Base-by-base conservation (phyloP, 1,140 invertebrate genomes). In the Dufourea novaeangliae region DNA sequence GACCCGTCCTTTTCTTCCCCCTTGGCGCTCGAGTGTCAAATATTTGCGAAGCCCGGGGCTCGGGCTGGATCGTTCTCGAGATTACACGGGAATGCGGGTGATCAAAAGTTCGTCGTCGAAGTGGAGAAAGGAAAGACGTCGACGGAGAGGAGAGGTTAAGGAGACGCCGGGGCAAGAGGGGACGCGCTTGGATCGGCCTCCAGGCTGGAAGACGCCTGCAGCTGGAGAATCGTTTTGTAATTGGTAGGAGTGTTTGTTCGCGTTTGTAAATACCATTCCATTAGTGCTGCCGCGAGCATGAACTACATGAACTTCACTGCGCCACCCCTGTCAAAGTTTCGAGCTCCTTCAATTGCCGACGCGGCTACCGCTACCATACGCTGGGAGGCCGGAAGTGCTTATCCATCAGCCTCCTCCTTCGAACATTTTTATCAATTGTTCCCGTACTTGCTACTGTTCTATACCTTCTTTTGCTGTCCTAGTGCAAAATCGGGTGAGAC, bases 41-140 rank as follows among this genome's bases (percentile, higher is more conserved):
- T 89, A 89, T 89, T 89, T 89, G 81, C 80, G 10, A 64, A 69
- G 66, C 59, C 59, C 72, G n/a, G 67, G 68, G 57, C 68, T 54
- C 67, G 67, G n/a, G 56, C 67, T 34, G 61, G 72, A 84, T 83
- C 78, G 64, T 80, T 54, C 70, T 59, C 70, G 71, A 84, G 85
- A 84, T 84, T 81, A 74, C 64, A 80, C 78, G 80, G 79, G 82
- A 80, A 91, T 91, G 87, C 89, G 90, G 90, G 89, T 91, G 91
- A 91, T 91, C 90, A 91, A 87, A 91, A 91, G 89, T 91, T 91
- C 78, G 77, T 85, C 77, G 59, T 64, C 34, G 50, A 54, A 62
- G 66, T 39, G 37, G 41, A 71, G 69, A 74, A 57, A 68, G 50
- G 32, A 25, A 39, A 25, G 46, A n/a, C 10, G 59, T 1, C 46